These are phyloP conservation scores for Myotis vivesi DNA, from an alignment of 2,797 vertebrate species.

Conservation along the genomic window DNA sequence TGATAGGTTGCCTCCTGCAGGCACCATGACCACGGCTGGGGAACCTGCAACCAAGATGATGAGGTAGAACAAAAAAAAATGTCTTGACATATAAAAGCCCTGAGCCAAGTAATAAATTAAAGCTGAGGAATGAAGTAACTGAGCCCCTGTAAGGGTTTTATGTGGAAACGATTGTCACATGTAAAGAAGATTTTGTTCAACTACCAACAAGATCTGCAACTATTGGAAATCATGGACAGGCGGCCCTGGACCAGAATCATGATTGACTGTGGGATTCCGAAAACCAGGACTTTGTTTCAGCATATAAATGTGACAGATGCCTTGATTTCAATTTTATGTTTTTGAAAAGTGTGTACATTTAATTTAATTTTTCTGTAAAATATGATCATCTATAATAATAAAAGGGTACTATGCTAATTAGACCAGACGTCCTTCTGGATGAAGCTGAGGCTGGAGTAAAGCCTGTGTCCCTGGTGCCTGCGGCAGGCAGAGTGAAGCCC, in stretches of 20 bases:
- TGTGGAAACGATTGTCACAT: constrained; percentile 51
- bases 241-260: constrained; percentile 55
- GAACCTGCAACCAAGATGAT: background rate
- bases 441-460: too few relatives aligned
- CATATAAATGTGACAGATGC: background rate
- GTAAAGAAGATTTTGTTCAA: constrained; percentile 66
- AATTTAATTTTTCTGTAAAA: constrained; percentile 36
- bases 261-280: constrained; percentile 28
- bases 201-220: constrained; percentile 72
- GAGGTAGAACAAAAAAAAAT: background rate
- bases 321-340: background rate
- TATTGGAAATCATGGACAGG: constrained; percentile 57
- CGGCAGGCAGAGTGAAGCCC: too few relatives aligned
- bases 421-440: too few relatives aligned
- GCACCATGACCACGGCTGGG: too few relatives aligned
- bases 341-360: constrained; percentile 8
- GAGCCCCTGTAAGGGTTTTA: constrained; percentile 17
- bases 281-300: background rate
- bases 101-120: background rate
- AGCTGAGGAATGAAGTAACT: background rate
- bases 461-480: too few relatives aligned
- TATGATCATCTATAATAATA: background rate
- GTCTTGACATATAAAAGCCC: background rate
- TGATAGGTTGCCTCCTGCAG: too few relatives aligned
- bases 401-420: too few relatives aligned